Evolutionary conservation across 2,113 vertebrate genomes (phyloP).

Genomic region (Pipra filicauda): DNA sequence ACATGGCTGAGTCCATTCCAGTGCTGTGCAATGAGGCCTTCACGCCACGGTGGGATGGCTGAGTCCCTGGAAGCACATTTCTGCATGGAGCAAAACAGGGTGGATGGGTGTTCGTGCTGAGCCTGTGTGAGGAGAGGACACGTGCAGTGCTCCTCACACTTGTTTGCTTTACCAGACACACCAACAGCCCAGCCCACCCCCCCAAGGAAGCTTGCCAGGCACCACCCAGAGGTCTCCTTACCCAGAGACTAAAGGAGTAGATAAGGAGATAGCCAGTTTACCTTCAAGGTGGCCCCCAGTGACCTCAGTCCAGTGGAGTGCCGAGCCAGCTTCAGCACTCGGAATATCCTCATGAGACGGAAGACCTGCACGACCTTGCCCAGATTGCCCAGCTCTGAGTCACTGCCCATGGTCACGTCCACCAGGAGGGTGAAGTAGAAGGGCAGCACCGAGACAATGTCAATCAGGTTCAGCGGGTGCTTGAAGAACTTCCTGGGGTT

Average conservation of each 20-base stretch:
- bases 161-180: not conserved
- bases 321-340: conserved; percentile 94
- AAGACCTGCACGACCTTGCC: conserved; percentile 94
- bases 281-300: conserved; percentile 92
- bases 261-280: conserved; percentile 43
- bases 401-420: conserved; percentile 77
- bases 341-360: conserved; percentile 93
- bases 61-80: not conserved
- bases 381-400: conserved; percentile 83
- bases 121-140: not conserved
- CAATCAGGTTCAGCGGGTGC: conserved; percentile 93
- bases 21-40: rapidly evolving
- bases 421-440: conserved; percentile 93
- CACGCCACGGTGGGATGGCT: not conserved
- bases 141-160: not conserved
- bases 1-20: not conserved
- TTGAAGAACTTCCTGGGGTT: conserved; percentile 91
- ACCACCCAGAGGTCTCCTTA: not conserved
- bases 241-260: not conserved
- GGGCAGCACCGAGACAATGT: conserved; percentile 89
- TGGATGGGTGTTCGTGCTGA: not conserved
- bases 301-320: conserved; percentile 95
- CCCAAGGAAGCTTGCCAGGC: not conserved
- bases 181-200: not conserved
- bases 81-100: not conserved